Evolutionary conservation across 1,140 invertebrate genomes (phyloP).

Genomic region (Drosophila albomicans): DNA sequence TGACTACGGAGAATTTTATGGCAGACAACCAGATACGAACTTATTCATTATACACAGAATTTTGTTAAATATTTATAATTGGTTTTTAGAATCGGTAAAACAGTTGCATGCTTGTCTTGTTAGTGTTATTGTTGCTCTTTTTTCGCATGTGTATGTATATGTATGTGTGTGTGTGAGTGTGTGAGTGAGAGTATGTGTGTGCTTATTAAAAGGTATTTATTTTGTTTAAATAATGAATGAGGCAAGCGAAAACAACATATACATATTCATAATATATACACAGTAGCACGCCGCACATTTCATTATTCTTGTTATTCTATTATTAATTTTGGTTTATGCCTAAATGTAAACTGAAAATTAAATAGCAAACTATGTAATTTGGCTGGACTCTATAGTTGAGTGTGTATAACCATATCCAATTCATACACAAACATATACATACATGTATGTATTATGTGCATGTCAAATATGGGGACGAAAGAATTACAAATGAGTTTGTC

Average conservation of each 20-base stretch:
- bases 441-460: constrained; percentile 34
- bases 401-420: constrained; percentile 1
- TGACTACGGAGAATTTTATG: constrained; percentile 71
- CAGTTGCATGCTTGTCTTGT: constrained; percentile 11
- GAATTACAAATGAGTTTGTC: constrained; percentile 67
- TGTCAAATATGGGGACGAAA: constrained; percentile 41
- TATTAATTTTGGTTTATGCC: constrained; percentile 63
- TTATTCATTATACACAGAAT: constrained; percentile 67
- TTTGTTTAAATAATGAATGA: constrained; percentile 47
- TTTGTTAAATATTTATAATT: constrained; percentile 48
- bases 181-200: constrained; percentile 7
- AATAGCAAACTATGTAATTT: constrained; percentile 54
- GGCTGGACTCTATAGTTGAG: constrained; percentile 54
- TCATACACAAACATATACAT: constrained; percentile 2
- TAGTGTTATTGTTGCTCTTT: constrained; percentile 2
- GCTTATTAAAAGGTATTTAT: constrained; percentile 36
- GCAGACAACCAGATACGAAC: constrained; percentile 76
- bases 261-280: constrained; percentile 50
- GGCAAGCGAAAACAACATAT: constrained; percentile 44
- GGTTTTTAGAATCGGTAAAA: constrained; percentile 7
- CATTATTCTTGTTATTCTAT: constrained; percentile 49
- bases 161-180: constrained; percentile 10
- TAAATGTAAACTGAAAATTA: constrained; percentile 49
- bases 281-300: constrained; percentile 35
- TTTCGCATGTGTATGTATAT: constrained; percentile 1